A percentile compares a stretch with the other conserved stretches of the same genome.
Conservation (phyloP, 2,797 vertebrate genomes). For the Parambassis ranga region DNA sequence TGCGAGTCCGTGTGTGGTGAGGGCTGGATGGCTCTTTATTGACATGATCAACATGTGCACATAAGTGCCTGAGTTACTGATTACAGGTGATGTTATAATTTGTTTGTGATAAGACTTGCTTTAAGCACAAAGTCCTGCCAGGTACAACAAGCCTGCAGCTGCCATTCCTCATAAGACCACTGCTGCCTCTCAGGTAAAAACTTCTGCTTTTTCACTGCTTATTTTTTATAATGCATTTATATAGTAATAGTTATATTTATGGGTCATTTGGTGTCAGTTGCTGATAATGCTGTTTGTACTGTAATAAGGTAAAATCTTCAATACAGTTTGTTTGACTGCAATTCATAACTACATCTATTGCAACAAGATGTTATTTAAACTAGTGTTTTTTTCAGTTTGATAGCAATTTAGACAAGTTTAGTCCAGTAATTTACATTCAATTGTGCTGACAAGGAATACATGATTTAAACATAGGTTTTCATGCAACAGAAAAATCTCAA, state of each 20-base stretch:
- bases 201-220: background rate
- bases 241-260: too few relatives aligned
- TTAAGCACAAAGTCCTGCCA: conserved; percentile 70
- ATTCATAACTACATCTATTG: too few relatives aligned
- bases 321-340: too few relatives aligned
- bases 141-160: background rate
- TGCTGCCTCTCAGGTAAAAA: conserved; percentile 63
- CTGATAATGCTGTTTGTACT: background rate
- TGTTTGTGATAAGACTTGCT: conserved; percentile 65
- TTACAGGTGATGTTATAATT: conserved; percentile 70
- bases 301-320: background rate
- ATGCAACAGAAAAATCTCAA: too few relatives aligned
- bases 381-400: too few relatives aligned
- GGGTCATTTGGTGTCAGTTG: too few relatives aligned
- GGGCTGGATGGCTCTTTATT: conserved; percentile 41
- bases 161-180: conserved; percentile 30
- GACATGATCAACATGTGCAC: conserved; percentile 65
- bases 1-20: background rate
- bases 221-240: too few relatives aligned
- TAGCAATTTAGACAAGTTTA: too few relatives aligned
- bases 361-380: too few relatives aligned
- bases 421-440: too few relatives aligned
- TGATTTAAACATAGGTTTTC: too few relatives aligned
- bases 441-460: too few relatives aligned
- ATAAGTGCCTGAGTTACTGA: conserved; percentile 73